Evolutionary conservation across 2,888 invertebrate genomes (phyloP).

Genomic region (Diachrysia chrysitis): DNA sequence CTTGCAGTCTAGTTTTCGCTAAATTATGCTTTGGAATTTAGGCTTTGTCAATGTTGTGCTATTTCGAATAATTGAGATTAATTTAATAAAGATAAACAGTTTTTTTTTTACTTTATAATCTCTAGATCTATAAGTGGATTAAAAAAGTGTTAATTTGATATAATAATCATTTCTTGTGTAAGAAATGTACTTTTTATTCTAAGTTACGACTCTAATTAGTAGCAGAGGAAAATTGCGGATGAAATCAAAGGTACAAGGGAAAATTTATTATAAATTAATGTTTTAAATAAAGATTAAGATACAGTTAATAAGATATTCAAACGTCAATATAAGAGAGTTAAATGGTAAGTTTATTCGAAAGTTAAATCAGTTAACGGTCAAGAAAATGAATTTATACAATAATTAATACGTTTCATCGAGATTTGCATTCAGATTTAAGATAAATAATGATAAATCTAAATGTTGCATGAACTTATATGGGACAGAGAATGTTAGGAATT

Average conservation of each 20-base stretch:
- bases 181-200: too few species aligned
- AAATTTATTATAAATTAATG: neutral
- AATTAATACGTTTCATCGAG: constrained; percentile 44
- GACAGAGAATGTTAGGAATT: constrained; percentile 26
- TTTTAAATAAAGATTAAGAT: neutral
- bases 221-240: too few species aligned
- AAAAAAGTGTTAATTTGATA: too few species aligned
- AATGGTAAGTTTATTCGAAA: constrained; percentile 21
- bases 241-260: neutral
- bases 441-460: constrained; percentile 38
- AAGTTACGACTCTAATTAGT: too few species aligned
- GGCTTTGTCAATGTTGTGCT: neutral
- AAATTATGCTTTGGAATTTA: neutral
- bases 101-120: too few species aligned
- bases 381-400: constrained; percentile 39
- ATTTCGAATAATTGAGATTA: neutral
- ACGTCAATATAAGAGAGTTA: constrained; percentile 6
- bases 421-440: constrained; percentile 46
- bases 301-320: constrained; percentile 3
- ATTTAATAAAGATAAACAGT: too few species aligned
- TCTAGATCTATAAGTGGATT: too few species aligned
- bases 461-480: constrained; percentile 41
- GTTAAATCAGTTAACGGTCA: constrained; percentile 33
- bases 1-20: constrained; percentile 6
- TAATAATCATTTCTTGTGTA: too few species aligned